Base-by-base conservation (phyloP, 2,888 invertebrate genomes). In the Drosophila hamatofila region DNA sequence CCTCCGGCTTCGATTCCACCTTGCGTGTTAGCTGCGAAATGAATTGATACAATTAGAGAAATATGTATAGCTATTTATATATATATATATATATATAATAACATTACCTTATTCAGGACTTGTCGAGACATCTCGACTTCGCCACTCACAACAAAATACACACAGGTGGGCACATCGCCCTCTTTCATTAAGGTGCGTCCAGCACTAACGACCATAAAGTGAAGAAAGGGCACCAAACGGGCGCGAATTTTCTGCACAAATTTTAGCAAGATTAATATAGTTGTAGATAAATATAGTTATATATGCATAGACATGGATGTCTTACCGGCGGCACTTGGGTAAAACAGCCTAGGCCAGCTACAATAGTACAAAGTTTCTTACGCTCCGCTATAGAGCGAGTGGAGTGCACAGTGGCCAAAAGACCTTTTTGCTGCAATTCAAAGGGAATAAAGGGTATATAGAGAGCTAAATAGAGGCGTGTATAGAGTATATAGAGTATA, bases 71-170 rank as follows among this genome's bases (percentile, higher is more conserved):
- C 2, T 14, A 33, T 18, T 12, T n/a, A 14, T 1, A 18, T 14
- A 3, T 14, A 8, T 8, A 18, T 18, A 14, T 33, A 30, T 14
- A 18, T 8, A 18, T 6, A 18, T 18, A 16, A 16, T 1, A 25
- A 4, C 2, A 30, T 33, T 46, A 70, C 89, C 84, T 91, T 91
- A 35, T 93, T 92, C 21, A 88, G 86, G 0, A 81, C 41, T 8
- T 11, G 76, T 30, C 69, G 82, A 0, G 83, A 81, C 55, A 91
- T 83, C 68, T 91, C 88, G 3, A 94, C 93, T 80, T 94, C 94
- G 3, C 96, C 96, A 16, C 93, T 94, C 5, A 96, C 92, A 41
- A 96, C 94, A 90, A 95, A 96, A 89, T 96, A 96, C 46, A 96
- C 90, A 2, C 94, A 94, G 58, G 93, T 92, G 0, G 96, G 94